A percentile compares a stretch with the other conserved stretches of the same genome.
These are phyloP conservation scores for Caranx ignobilis DNA, from an alignment of 2,113 vertebrate genomes.

Conservation along the genomic window DNA sequence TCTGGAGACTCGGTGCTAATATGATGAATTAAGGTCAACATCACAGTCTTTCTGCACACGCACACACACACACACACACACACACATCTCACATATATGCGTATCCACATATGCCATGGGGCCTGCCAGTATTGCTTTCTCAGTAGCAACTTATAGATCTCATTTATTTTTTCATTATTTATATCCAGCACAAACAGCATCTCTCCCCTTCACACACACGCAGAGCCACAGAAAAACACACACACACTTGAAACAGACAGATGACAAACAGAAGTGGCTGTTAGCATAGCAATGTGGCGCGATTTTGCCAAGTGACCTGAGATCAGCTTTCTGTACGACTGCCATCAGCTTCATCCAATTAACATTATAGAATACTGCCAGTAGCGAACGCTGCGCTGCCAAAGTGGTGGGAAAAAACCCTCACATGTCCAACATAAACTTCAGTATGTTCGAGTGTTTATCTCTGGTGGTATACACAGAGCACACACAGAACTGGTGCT, in stretches of 20 bases:
- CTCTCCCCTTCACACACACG: not conserved
- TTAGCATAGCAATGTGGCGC: not conserved
- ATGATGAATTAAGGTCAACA: conserved; percentile 68
- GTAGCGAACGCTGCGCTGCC: not conserved
- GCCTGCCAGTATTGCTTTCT: conserved; percentile 12
- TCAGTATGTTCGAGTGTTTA: no score
- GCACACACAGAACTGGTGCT: no score
- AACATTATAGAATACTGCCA: conserved; percentile 5
- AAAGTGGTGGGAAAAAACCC: conserved; percentile 9
- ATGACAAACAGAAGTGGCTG: conserved; percentile 13
- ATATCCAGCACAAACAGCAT: not conserved
- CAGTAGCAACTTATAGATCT: conserved; percentile 32
- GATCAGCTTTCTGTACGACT: conserved; percentile 14
- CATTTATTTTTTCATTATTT: conserved; percentile 16
- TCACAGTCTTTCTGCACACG: not conserved
- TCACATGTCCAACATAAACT: not conserved
- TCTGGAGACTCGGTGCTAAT: conserved; percentile 58
- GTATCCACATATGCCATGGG: not conserved
- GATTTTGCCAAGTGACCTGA: conserved; percentile 30
- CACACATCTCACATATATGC: not conserved
- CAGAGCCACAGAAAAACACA: not conserved
- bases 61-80: not conserved
- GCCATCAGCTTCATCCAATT: conserved; percentile 17
- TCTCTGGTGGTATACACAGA: not conserved
- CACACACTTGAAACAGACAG: not conserved